Evolutionary conservation across 2,888 invertebrate genomes (phyloP).

Genomic region (Mesopsocus fuscifrons): DNA sequence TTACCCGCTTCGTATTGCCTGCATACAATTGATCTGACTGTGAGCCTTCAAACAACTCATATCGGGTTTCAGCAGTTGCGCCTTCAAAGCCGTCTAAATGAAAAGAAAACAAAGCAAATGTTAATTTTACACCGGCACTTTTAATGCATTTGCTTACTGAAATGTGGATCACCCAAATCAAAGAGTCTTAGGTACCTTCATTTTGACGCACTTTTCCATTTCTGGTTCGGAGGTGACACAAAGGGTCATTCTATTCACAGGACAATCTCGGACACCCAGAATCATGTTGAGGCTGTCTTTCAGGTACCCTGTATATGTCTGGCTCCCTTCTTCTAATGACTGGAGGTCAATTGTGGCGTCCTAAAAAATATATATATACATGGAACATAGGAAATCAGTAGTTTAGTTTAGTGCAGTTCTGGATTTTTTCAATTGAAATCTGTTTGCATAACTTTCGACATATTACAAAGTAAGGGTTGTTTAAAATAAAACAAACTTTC

Average conservation of each 20-base stretch:
- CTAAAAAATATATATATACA: slow-evolving; percentile 26
- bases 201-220: slow-evolving; percentile 76
- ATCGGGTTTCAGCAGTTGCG: slow-evolving; percentile 65
- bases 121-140: too few species aligned
- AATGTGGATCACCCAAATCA: too few species aligned
- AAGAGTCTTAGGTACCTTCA: too few species aligned
- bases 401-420: too few species aligned
- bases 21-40: slow-evolving; percentile 75
- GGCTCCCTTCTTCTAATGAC: slow-evolving; percentile 47
- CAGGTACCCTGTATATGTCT: slow-evolving; percentile 56
- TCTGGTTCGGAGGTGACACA: slow-evolving; percentile 86
- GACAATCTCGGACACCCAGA: slow-evolving; percentile 59
- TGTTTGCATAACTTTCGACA: too few species aligned
- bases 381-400: neutral
- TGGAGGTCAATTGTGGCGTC: slow-evolving; percentile 50
- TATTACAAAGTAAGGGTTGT: too few species aligned
- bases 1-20: slow-evolving; percentile 34
- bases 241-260: slow-evolving; percentile 62
- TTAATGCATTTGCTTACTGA: too few species aligned
- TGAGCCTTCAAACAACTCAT: slow-evolving; percentile 64
- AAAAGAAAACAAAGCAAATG: slow-evolving; percentile 18
- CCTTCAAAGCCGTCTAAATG: slow-evolving; percentile 58
- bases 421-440: too few species aligned
- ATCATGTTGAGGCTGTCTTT: slow-evolving; percentile 47
- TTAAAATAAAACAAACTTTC: too few species aligned